Conservation (phyloP, 1,140 invertebrate species). For the Diachasmimorpha longicaudata region DNA sequence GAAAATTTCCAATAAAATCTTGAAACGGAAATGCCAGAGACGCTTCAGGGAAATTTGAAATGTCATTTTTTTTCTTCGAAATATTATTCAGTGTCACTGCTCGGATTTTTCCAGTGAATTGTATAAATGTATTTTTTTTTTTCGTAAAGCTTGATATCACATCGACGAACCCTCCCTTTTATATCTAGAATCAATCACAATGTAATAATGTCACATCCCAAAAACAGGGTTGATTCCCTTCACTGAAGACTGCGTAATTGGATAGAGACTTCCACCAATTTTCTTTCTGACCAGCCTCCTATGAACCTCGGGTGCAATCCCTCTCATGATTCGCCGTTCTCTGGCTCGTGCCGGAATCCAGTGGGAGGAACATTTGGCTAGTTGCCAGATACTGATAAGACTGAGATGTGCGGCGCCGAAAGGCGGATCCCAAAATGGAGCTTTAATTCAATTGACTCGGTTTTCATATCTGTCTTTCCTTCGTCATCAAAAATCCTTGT, state of each 20-base stretch:
- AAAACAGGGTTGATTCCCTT: not conserved
- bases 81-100: too few relatives aligned
- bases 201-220: not conserved
- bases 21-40: too few relatives aligned
- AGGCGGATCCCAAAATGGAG: slow-evolving; percentile 4
- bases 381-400: slow-evolving; percentile 6
- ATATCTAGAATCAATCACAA: too few relatives aligned
- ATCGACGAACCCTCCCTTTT: too few relatives aligned
- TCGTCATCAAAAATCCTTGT: not conserved
- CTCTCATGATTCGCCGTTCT: not conserved
- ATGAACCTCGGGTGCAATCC: not conserved
- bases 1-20: too few relatives aligned
- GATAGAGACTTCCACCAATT: not conserved
- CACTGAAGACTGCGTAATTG: not conserved
- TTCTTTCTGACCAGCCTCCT: not conserved
- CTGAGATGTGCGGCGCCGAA: not conserved
- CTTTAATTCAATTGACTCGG: not conserved
- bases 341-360: not conserved
- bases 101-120: too few relatives aligned
- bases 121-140: too few relatives aligned
- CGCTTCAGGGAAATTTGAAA: too few relatives aligned
- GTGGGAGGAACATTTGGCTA: slow-evolving; percentile 4
- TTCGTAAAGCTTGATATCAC: too few relatives aligned
- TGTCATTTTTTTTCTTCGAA: too few relatives aligned
- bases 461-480: not conserved